Conservation (phyloP, 2,888 invertebrate species). For the Epistrophella euchroma region DNA sequence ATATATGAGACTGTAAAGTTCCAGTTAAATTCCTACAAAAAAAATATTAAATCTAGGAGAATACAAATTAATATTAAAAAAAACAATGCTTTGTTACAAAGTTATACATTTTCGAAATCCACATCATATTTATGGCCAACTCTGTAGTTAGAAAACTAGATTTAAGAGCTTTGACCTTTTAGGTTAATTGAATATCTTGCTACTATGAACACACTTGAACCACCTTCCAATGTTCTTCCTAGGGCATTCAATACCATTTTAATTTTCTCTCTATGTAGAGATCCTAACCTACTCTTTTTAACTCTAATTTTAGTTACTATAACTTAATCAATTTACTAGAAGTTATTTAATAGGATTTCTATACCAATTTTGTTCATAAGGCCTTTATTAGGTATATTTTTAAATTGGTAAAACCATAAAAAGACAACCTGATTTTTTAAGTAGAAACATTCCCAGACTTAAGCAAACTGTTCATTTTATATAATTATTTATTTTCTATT, state of each 20-base stretch:
- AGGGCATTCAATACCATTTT: constrained; percentile 57
- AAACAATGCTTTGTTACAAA: too few species aligned
- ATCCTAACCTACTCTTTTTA: constrained; percentile 48
- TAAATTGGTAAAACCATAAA: constrained; percentile 7
- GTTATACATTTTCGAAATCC: background rate
- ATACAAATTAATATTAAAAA: too few species aligned
- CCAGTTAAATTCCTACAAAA: too few species aligned
- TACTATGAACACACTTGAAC: constrained; percentile 25
- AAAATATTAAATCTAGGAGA: too few species aligned
- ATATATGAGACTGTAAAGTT: too few species aligned
- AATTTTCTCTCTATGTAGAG: constrained; percentile 49
- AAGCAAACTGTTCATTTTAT: constrained; percentile 59
- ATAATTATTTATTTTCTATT: constrained; percentile 62
- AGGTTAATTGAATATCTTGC: background rate
- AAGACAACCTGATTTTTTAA: constrained; percentile 45
- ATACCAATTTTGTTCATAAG: constrained; percentile 48
- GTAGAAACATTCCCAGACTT: constrained; percentile 47
- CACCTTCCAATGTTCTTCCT: constrained; percentile 42
- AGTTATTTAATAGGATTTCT: constrained; percentile 37
- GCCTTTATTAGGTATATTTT: constrained; percentile 55
- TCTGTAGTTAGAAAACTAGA: background rate
- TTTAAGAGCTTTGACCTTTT: background rate
- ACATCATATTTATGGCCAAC: background rate
- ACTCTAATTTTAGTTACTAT: constrained; percentile 46
- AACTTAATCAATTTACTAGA: constrained; percentile 28